phyloP scores from a whole-genome alignment of 1,140 invertebrate species.

The Aricia agestis region DNA sequence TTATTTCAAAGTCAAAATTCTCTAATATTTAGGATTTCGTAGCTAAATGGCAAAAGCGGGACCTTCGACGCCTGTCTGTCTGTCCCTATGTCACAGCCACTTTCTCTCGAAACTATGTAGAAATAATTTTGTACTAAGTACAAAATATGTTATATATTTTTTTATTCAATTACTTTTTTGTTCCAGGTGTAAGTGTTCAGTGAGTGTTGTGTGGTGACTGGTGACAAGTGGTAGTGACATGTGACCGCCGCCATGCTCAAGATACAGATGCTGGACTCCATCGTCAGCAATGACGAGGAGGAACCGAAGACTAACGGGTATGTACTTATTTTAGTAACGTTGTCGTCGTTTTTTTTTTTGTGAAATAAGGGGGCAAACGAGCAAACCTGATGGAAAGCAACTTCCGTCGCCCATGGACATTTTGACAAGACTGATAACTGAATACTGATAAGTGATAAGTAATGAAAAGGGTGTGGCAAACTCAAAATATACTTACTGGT shows the following conservation, averaged over 20 bases:
- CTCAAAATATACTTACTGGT: no score
- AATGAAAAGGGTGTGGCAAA: no score
- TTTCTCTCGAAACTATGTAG: no score
- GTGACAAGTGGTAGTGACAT: slow-evolving; percentile 34
- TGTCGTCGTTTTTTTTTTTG: not conserved
- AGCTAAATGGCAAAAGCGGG: no score
- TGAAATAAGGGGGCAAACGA: not conserved
- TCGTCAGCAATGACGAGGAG: slow-evolving; percentile 69
- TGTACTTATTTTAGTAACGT: slow-evolving; percentile 25
- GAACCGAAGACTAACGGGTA: slow-evolving; percentile 62
- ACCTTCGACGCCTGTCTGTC: no score
- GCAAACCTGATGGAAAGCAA: not conserved
- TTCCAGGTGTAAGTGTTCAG: not conserved
- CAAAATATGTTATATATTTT: no score
- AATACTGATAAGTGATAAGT: no score
- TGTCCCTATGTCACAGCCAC: no score
- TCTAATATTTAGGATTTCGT: no score
- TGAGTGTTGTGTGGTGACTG: not conserved
- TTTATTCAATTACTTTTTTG: not conserved
- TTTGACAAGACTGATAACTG: no score
- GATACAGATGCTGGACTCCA: slow-evolving; percentile 73
- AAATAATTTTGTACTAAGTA: no score
- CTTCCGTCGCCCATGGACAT: not conserved
- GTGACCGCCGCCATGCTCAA: slow-evolving; percentile 67
- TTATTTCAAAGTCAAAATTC: no score